Evolutionary conservation across 2,888 invertebrate species (phyloP).

Genomic region (Liodrosophila aerea): DNA sequence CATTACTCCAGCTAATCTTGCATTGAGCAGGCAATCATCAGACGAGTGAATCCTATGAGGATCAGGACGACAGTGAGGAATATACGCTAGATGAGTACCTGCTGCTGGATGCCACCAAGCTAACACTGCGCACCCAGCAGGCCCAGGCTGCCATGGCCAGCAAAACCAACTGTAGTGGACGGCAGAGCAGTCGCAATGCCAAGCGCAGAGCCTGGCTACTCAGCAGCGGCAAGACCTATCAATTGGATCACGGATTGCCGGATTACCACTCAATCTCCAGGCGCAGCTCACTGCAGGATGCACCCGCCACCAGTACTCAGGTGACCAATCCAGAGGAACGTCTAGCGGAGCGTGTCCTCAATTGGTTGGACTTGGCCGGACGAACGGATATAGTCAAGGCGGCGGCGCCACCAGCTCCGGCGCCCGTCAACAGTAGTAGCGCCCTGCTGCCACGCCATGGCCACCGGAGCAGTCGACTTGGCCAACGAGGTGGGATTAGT

Average conservation of each 20-base stretch:
- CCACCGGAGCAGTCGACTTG: conserved; percentile 35
- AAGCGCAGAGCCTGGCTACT: conserved; percentile 50
- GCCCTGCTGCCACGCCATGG: conserved; percentile 26
- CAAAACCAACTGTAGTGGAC: conserved; percentile 20
- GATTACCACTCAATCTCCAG: conserved; percentile 63
- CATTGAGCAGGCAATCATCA: conserved; percentile 19
- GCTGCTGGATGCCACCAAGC: conserved; percentile 61
- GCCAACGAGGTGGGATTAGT: conserved; percentile 35
- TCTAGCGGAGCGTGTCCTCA: conserved; percentile 88
- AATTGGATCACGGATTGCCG: conserved; percentile 40
- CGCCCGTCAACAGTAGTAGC: conserved; percentile 29
- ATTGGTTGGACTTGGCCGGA: conserved; percentile 91
- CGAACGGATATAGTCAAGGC: conserved; percentile 81
- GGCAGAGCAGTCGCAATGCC: conserved; percentile 51
- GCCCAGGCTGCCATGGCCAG: conserved; percentile 21
- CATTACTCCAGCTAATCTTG: not conserved
- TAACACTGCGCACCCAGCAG: conserved; percentile 61
- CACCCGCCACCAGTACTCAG: conserved; percentile 35
- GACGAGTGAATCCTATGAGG: conserved; percentile 49
- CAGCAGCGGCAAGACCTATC: conserved; percentile 50
- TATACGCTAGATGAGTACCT: conserved; percentile 57
- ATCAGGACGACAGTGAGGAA: conserved; percentile 44
- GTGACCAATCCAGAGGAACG: conserved; percentile 79
- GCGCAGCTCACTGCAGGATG: conserved; percentile 77
- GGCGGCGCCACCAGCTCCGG: conserved; percentile 30